These are phyloP conservation scores for Hybognathus amarus DNA, from an alignment of 2,797 vertebrate genomes.

Conservation along the genomic window DNA sequence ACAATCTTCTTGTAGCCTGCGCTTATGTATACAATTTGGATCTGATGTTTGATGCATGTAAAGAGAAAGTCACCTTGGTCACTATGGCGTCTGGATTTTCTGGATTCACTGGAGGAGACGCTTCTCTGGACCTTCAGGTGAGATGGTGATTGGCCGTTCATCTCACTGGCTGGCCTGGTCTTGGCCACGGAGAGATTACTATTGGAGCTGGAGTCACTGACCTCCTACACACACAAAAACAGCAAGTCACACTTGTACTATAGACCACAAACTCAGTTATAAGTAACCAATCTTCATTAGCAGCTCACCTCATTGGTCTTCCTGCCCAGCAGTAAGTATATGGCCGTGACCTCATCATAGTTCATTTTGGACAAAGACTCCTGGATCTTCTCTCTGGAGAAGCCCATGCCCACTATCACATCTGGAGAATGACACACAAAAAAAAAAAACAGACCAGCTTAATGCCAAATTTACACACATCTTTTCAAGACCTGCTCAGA, in stretches of 20 bases:
- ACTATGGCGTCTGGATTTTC: conserved; percentile 94
- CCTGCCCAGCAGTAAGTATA: conserved; percentile 93
- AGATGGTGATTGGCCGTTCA: conserved; percentile 93
- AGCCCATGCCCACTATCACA: conserved; percentile 98
- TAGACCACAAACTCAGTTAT: not conserved
- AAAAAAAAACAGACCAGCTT: not conserved
- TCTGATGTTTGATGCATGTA: not conserved
- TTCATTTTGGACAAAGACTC: conserved; percentile 98
- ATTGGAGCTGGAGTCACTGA: conserved; percentile 93
- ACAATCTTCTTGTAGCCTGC: not conserved
- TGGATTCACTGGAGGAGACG: conserved; percentile 87
- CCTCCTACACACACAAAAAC: conserved; percentile 77
- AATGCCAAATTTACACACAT: not conserved
- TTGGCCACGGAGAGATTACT: conserved; percentile 95
- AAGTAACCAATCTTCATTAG: not conserved
- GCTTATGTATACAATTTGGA: not conserved
- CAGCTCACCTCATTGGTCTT: conserved; percentile 91
- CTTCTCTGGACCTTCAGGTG: conserved; percentile 96
- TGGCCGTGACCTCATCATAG: conserved; percentile 97
- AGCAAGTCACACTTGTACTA: not conserved
- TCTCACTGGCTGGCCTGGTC: conserved; percentile 91
- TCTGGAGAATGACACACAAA: conserved; percentile 74
- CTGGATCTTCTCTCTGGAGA: conserved; percentile 96
- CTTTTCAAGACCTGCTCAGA: not conserved
- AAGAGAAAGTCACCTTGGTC: conserved; percentile 86